Percentiles rank a stretch among this genome's conserved stretches.
Conservation (phyloP, 2,113 vertebrate genomes). For the Eidolon helvum region DNA sequence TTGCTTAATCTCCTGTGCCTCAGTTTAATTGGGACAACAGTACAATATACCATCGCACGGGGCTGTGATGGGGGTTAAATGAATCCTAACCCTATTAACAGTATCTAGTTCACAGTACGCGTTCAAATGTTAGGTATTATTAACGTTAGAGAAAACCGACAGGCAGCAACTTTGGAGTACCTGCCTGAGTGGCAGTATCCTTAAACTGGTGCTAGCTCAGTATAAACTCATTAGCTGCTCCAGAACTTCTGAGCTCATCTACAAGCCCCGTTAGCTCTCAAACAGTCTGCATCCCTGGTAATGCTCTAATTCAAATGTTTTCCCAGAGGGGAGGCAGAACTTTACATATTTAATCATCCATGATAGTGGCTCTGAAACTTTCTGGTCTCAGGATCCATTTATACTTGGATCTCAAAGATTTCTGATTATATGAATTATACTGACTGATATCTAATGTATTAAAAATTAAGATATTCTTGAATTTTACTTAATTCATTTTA, state of each 20-base stretch:
- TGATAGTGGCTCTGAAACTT: neutral
- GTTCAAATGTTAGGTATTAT: neutral
- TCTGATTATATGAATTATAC: neutral
- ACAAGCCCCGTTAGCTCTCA: neutral
- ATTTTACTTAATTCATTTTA: neutral
- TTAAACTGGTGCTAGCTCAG: neutral
- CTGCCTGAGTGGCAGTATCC: neutral
- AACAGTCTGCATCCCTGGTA: neutral
- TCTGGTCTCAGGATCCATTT: neutral
- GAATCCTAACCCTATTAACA: neutral
- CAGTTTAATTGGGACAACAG: neutral
- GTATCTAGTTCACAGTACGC: neutral
- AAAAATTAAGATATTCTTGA: conserved; percentile 17
- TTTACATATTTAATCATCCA: neutral
- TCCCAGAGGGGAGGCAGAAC: neutral
- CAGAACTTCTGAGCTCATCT: neutral
- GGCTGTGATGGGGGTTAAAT: neutral
- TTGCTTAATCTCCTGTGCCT: neutral
- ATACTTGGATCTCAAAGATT: neutral
- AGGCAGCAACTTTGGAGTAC: neutral
- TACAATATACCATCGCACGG: neutral
- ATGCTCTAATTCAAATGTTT: neutral
- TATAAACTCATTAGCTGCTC: neutral
- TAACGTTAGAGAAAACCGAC: neutral
- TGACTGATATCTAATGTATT: neutral